A percentile compares a stretch with the other conserved stretches of the same genome.
Evolutionary conservation across 2,113 vertebrate genomes (phyloP).

Genomic region (Falcunculus frontatus): DNA sequence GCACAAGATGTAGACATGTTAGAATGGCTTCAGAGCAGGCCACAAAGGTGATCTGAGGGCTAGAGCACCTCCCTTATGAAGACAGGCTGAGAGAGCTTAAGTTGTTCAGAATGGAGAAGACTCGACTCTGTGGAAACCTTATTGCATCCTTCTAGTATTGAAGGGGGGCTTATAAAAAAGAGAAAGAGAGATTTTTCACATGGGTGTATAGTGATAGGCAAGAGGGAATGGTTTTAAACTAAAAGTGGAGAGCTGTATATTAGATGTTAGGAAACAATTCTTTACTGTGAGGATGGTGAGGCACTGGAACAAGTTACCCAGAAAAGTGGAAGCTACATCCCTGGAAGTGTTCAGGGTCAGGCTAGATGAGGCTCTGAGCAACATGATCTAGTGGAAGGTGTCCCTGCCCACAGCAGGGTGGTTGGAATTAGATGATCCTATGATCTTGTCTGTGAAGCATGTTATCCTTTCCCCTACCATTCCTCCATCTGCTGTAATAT

Average conservation of each 20-base stretch:
- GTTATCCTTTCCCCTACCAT: neutral
- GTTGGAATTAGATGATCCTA: neutral
- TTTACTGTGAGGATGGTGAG: neutral
- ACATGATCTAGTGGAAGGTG: neutral
- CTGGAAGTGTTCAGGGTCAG: neutral
- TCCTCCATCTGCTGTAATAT: neutral
- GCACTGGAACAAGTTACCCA: neutral
- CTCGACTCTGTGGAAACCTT: neutral
- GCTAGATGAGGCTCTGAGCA: neutral
- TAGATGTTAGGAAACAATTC: neutral
- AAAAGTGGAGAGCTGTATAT: neutral
- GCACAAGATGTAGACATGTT: neutral
- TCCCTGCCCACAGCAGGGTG: neutral
- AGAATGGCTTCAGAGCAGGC: neutral
- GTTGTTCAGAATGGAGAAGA: neutral
- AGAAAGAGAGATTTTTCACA: neutral
- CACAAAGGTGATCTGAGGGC: fast-evolving
- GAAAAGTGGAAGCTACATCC: neutral
- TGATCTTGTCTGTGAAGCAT: neutral
- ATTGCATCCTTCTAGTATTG: neutral
- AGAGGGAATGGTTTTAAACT: neutral
- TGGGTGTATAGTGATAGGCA: neutral
- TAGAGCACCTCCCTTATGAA: neutral
- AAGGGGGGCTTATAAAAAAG: neutral
- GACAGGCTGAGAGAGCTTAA: neutral